Conservation (phyloP, 2,888 invertebrate genomes). For the Linnaemya tessellans region DNA sequence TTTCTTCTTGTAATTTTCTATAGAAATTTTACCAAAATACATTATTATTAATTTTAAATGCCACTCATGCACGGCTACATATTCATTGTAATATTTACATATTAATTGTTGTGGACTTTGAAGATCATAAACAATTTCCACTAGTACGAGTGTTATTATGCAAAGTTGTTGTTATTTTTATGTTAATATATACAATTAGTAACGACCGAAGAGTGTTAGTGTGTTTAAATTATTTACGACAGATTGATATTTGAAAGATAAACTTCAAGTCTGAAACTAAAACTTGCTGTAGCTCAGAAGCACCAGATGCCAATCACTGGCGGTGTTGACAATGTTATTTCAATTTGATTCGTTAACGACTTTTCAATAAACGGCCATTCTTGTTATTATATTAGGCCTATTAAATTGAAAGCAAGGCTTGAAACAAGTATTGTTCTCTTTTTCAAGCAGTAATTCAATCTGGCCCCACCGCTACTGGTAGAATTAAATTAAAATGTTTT, state of each 20-base stretch:
- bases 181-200: conserved; percentile 14
- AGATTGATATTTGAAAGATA: no score
- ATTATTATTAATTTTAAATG: neutral
- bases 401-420: no score
- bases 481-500: no score
- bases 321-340: neutral
- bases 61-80: neutral
- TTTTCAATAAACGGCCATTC: neutral
- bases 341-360: no score
- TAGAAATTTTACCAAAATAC: neutral
- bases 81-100: neutral
- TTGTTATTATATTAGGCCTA: neutral
- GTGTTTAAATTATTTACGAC: no score
- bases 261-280: no score
- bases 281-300: no score
- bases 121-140: conserved; percentile 8
- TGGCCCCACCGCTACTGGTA: no score
- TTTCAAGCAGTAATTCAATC: no score
- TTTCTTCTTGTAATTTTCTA: neutral
- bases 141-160: conserved; percentile 10
- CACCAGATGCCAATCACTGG: no score
- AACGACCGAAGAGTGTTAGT: neutral
- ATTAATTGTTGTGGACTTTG: neutral
- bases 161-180: neutral
- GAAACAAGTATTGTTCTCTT: no score